A percentile compares a stretch with the other conserved stretches of the same genome.
phyloP scores from a whole-genome alignment of 1,140 invertebrate species.

The Aplysia californica region DNA sequence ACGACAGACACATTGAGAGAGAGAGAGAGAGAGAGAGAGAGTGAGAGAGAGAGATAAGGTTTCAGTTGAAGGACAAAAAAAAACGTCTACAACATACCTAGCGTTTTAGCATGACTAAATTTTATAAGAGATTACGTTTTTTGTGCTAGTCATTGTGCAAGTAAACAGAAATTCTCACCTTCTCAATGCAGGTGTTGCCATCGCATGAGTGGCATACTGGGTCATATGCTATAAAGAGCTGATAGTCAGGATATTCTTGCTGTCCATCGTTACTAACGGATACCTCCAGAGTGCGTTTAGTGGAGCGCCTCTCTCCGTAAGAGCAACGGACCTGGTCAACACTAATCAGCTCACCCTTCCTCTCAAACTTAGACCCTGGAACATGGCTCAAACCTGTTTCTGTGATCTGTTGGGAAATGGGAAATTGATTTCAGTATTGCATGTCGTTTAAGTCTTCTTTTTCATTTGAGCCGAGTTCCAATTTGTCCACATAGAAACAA shows the following conservation, averaged over 20 bases:
- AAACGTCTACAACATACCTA: too few relatives aligned
- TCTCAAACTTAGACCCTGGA: not conserved
- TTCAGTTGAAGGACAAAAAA: too few relatives aligned
- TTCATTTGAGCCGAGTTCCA: too few relatives aligned
- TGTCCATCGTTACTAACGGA: constrained; percentile 21
- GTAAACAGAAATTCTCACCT: constrained; percentile 12
- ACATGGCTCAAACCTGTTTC: not conserved
- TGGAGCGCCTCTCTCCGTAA: not conserved
- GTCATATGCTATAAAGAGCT: constrained; percentile 14
- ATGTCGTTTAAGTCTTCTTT: too few relatives aligned
- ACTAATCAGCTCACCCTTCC: not conserved
- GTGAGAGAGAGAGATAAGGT: too few relatives aligned
- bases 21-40: too few relatives aligned
- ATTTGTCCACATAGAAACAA: too few relatives aligned
- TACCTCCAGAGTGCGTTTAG: not conserved
- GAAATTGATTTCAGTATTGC: too few relatives aligned
- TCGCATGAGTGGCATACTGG: constrained; percentile 14
- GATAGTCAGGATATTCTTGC: not conserved
- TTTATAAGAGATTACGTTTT: too few relatives aligned
- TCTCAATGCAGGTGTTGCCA: not conserved
- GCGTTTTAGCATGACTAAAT: too few relatives aligned
- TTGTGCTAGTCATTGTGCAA: too few relatives aligned
- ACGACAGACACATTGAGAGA: too few relatives aligned
- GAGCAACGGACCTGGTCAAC: constrained; percentile 3
- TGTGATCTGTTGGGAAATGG: constrained; percentile 7